Percentiles rank a stretch among this genome's conserved stretches.
phyloP scores from a whole-genome alignment of 2,113 vertebrate species.

The Hyperoodon ampullatus region DNA sequence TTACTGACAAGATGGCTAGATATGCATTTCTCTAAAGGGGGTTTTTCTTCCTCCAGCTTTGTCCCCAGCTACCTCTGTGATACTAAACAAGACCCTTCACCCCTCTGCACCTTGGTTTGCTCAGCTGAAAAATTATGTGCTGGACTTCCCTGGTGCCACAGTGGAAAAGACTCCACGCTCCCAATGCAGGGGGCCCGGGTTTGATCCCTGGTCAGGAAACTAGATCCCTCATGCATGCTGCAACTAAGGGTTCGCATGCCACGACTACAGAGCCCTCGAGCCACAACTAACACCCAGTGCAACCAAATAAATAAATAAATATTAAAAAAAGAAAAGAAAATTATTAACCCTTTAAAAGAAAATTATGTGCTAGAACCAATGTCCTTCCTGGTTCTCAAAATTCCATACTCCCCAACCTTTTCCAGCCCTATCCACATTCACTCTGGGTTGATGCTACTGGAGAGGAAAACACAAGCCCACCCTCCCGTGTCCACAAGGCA shows the following conservation, averaged over 20 bases:
- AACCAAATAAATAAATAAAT: too few relatives aligned
- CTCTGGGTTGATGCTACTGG: neutral
- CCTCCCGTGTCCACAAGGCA: neutral
- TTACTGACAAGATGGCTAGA: neutral
- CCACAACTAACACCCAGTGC: too few relatives aligned
- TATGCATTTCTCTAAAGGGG: neutral
- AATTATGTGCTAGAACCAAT: neutral
- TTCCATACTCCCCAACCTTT: neutral
- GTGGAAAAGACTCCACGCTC: too few relatives aligned
- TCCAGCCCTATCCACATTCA: neutral
- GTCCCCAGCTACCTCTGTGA: neutral
- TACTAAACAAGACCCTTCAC: neutral
- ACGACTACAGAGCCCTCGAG: too few relatives aligned
- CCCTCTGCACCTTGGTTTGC: neutral
- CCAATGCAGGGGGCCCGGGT: too few relatives aligned
- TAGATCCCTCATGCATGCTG: too few relatives aligned
- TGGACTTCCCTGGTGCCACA: neutral
- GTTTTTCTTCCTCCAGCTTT: neutral
- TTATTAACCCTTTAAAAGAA: neutral
- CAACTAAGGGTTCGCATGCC: too few relatives aligned
- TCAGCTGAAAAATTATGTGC: neutral
- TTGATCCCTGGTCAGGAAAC: too few relatives aligned
- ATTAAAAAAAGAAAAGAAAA: too few relatives aligned
- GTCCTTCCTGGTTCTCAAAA: neutral
- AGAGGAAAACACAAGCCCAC: neutral